Evolutionary conservation across 1,140 invertebrate species (phyloP).

Genomic region (Chelonus insularis): DNA sequence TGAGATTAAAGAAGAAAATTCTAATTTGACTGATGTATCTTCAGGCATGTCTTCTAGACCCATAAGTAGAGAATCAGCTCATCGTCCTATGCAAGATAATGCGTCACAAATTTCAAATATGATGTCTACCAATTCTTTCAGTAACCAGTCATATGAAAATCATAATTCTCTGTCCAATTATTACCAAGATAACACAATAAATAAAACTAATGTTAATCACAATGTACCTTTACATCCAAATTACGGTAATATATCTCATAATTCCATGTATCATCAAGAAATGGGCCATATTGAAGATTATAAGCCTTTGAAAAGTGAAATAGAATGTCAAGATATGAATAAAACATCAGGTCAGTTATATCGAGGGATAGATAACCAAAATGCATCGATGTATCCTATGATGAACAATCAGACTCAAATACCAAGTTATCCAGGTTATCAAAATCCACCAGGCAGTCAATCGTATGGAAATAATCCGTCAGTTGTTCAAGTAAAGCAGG

Average conservation of each 20-base stretch:
- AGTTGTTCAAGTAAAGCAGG: conserved; percentile 25
- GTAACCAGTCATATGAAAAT: conserved; percentile 42
- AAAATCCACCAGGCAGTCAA: conserved; percentile 16
- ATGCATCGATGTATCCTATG: conserved; percentile 35
- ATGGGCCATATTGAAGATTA: conserved; percentile 32
- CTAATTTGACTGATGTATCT: conserved; percentile 40
- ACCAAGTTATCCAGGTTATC: conserved; percentile 29
- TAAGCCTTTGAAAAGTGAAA: conserved; percentile 39
- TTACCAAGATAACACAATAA: conserved; percentile 37
- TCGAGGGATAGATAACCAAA: conserved; percentile 3
- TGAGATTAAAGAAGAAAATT: conserved; percentile 51
- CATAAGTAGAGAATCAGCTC: conserved; percentile 40
- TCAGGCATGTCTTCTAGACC: conserved; percentile 43
- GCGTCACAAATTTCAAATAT: conserved; percentile 34
- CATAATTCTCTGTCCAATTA: conserved; percentile 40
- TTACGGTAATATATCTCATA: conserved; percentile 36
- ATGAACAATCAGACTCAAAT: conserved; percentile 34
- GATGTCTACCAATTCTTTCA: conserved; percentile 38
- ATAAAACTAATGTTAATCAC: conserved; percentile 33
- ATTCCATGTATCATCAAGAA: conserved; percentile 38
- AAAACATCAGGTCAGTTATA: conserved; percentile 21
- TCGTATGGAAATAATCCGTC: conserved; percentile 36
- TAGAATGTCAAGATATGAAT: conserved; percentile 37
- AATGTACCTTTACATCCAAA: conserved; percentile 36
- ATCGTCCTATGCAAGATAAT: conserved; percentile 19